Percentiles rank a stretch among this genome's conserved stretches.
These are phyloP conservation scores for Catalaphyllia jardinei DNA, from an alignment of 64 coral and sea anemone species.

Conservation along the genomic window DNA sequence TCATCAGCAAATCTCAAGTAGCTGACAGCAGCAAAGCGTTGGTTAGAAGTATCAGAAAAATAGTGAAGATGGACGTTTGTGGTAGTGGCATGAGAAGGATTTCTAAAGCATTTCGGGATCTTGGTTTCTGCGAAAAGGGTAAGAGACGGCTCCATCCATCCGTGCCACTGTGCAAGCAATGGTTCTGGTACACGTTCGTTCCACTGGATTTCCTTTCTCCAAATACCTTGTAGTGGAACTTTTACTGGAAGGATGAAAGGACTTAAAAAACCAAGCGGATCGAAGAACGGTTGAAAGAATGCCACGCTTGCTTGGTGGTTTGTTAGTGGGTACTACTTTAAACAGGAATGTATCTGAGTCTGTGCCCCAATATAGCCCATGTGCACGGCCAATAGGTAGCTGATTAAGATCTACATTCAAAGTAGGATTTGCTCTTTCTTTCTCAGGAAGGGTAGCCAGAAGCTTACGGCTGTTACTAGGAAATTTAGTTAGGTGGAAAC, in stretches of 20 bases:
- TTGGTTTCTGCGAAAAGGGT: not conserved
- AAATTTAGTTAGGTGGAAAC: conserved; percentile 62
- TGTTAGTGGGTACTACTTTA: not conserved
- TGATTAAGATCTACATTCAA: conserved; percentile 44
- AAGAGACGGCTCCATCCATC: conserved; percentile 26
- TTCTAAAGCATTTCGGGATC: conserved; percentile 48
- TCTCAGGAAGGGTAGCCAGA: not conserved
- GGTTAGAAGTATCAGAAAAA: conserved; percentile 42
- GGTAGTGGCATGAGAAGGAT: not conserved
- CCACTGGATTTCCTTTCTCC: conserved; percentile 33
- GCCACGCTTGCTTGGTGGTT: conserved; percentile 49
- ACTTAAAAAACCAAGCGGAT: conserved; percentile 53
- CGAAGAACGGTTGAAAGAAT: conserved; percentile 55
- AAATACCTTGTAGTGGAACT: conserved; percentile 46
- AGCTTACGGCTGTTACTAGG: conserved; percentile 34
- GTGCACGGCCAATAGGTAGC: conserved; percentile 28
- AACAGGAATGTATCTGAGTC: conserved; percentile 33
- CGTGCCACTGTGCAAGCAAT: conserved; percentile 2
- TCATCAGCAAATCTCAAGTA: conserved; percentile 31
- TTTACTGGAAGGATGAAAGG: conserved; percentile 56
- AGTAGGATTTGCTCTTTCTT: not conserved
- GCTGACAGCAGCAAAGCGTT: conserved; percentile 24
- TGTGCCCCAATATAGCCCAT: conserved; percentile 49
- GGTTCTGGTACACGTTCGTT: conserved; percentile 41
- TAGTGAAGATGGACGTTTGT: conserved; percentile 24